phyloP scores from a whole-genome alignment of 2,888 invertebrate species.

The Oscheius sp. region DNA sequence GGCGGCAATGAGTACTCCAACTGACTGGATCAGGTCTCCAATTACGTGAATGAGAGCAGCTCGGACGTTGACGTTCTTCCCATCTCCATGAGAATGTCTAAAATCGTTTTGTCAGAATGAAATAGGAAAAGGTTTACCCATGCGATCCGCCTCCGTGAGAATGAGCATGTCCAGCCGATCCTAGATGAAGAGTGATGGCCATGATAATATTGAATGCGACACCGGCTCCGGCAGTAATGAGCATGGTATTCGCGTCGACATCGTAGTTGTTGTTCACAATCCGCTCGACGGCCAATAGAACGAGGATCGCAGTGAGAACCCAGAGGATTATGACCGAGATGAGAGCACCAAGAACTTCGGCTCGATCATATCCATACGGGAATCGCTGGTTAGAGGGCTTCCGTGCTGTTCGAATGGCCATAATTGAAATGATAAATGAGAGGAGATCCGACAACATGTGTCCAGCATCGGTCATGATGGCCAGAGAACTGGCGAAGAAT shows the following conservation, averaged over 20 bases:
- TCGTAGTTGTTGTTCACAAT: slow-evolving; percentile 80
- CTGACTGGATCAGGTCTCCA: slow-evolving; percentile 93
- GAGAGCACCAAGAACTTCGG: slow-evolving; percentile 75
- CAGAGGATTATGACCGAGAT: slow-evolving; percentile 92
- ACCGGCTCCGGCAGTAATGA: slow-evolving; percentile 91
- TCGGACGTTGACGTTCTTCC: slow-evolving; percentile 79
- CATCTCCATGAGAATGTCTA: slow-evolving; percentile 48
- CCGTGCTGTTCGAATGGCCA: slow-evolving; percentile 87
- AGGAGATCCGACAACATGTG: slow-evolving; percentile 96
- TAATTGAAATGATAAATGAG: slow-evolving; percentile 95
- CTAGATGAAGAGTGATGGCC: slow-evolving; percentile 60
- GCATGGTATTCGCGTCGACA: slow-evolving; percentile 83
- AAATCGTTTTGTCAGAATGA: background rate
- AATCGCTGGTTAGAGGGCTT: slow-evolving; percentile 85
- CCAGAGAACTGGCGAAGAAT: slow-evolving; percentile 81
- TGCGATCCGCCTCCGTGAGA: slow-evolving; percentile 50
- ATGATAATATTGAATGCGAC: slow-evolving; percentile 86
- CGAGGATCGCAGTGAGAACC: slow-evolving; percentile 94
- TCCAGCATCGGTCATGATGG: slow-evolving; percentile 88
- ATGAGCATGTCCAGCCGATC: slow-evolving; percentile 62
- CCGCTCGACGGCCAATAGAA: slow-evolving; percentile 91
- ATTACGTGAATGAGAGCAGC: slow-evolving; percentile 96
- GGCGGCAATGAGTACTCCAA: slow-evolving; percentile 92
- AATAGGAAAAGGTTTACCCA: slow-evolving; percentile 20
- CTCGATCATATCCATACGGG: slow-evolving; percentile 91